Evolutionary conservation across 2,113 vertebrate genomes (phyloP), one percentile per base, ranked within the genome.

Genomic region (Crocuta crocuta): DNA sequence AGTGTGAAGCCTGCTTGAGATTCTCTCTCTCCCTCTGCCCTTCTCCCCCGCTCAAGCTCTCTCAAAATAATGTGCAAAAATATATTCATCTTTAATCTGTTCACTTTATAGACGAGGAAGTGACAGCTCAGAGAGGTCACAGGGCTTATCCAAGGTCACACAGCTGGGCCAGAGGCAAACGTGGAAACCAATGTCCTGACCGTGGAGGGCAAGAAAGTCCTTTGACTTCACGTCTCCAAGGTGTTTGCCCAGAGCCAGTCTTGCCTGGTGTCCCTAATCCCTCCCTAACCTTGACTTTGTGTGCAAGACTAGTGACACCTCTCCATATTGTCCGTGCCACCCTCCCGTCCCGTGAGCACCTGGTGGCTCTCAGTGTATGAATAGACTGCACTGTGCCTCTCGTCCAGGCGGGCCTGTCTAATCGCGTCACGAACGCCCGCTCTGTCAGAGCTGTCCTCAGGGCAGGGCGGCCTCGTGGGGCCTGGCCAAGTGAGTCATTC

Each of bases 391-490:
- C 12, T 28, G 76, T 45, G 85, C 9, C 0, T 45, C 10, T 10
- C 1, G 0, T 0, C 13, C 0, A 3, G 68, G 15, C 3, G 4
- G n/a, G 65, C 45, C 66, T 31, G 43, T 45, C 53, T 23, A 12
- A 8, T 1, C 0, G 1, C 9, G 58, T 82, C 39, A 8, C 35
- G 16, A 13, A 43, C 0, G 26, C 66, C n/a, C 26, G 33, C 61
- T 48, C 74, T 23, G 55, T 73, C 23, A n/a, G 71, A 28, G 65
- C 58, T 63, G 39, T 48, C 10, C 0, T n/a, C 50, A 10, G 23
- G 23, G 53, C 81, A 82, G 45, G 68, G 70, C 21, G 16, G 58
- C 4, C 1, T 39, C 1, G 0, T 1, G 19, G 85, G 68, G 53
- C 7, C 73, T 63, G 79, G 63, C 70, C 10, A 50, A 73, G 68